Base-by-base conservation (phyloP, 2,797 vertebrate species). In the Hoplostethus mediterraneus region DNA sequence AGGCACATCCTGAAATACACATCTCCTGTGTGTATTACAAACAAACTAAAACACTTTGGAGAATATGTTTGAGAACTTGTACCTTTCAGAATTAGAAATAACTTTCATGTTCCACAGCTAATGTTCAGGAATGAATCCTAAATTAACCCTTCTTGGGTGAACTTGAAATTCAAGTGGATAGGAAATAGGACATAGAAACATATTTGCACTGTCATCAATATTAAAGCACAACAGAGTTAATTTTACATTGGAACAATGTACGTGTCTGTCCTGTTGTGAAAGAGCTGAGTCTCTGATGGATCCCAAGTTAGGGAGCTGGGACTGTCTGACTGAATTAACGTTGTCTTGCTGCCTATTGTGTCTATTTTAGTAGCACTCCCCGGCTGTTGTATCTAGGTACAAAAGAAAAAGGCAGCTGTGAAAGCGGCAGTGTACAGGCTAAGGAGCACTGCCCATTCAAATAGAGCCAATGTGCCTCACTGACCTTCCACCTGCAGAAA, bases 271-370 rank as follows among this genome's bases (percentile, higher is more conserved):
- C 28, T 73, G 60, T 52, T 63, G 71, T 57, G 64, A 70, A 67
- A 69, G 63, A 74, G 61, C 40, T 64, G 0, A 80, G 72, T 62
- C 56, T 75, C 63, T 57, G 31, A 28, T 53, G 64, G 63, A 75
- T 79, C 64, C 33, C 2, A 38, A 52, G 68, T 61, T 38, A 13
- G 33, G 33, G 54, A 64, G 67, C 38, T 3, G 17, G 4, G 52
- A 55, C 67, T 84, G 81, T 89, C 77, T 58, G 59, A 77, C 81
- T 3, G 38, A 48, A 74, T 86, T 88, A 90, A 86, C 84, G 84
- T 87, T 42, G 63, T 72, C 79, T 70, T 17, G 63, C 52, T 71
- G 67, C 56, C 49, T 36, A 73, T 58, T 81, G 71, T 25, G 62
- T 77, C 81, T 85, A 80, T 86, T 88, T 84, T 47, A 49, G 63